Base-by-base conservation (phyloP, 2,113 vertebrate genomes). In the Phalacrocorax carbo region DNA sequence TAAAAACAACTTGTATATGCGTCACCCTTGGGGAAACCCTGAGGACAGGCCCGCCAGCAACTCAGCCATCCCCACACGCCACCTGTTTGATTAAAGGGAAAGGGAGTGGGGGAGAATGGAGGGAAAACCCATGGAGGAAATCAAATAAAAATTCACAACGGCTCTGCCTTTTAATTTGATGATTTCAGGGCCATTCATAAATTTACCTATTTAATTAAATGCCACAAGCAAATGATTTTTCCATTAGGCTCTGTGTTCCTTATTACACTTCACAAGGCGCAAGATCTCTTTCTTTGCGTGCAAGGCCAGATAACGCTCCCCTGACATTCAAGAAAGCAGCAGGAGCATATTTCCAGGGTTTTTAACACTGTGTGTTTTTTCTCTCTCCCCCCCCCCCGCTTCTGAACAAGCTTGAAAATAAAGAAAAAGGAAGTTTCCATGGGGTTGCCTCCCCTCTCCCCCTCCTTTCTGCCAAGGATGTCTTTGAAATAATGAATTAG, bases 181-280 rank as follows among this genome's bases (percentile, higher is more conserved):
- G 87, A 95, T 96, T 97, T 91, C 92, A 70, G 92, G 95, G 90
- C 88, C 65, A 8, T 82, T 96, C 90, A 94, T 93, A 96, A 84
- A 98, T 98, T 96, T 97, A n/a, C 97, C 97, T 97, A 77, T 96
- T 97, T 97, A 97, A 97, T 98, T 97, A 97, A 97, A 96, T 46
- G 97, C 97, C 96, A 82, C 76, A 55, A 97, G 97, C 96, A 95
- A 97, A 94, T 48, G 83, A 79, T 88, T 96, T 95, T 97, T 97
- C 82, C 94, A 96, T 95, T 92, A 96, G 95, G 77, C 77, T 77
- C 71, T 8, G 77, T 72, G 92, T 77, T 96, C 70, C 88, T 77
- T 36, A 60, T 65, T 90, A 23, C 81, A 84, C 91, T 92, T 83
- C 90, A 61, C 82, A 68, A 73, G 94, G 94, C 49, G 3, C 26